Evolutionary conservation across 2,888 invertebrate species (phyloP).

Genomic region (Azorinus chamasolen): DNA sequence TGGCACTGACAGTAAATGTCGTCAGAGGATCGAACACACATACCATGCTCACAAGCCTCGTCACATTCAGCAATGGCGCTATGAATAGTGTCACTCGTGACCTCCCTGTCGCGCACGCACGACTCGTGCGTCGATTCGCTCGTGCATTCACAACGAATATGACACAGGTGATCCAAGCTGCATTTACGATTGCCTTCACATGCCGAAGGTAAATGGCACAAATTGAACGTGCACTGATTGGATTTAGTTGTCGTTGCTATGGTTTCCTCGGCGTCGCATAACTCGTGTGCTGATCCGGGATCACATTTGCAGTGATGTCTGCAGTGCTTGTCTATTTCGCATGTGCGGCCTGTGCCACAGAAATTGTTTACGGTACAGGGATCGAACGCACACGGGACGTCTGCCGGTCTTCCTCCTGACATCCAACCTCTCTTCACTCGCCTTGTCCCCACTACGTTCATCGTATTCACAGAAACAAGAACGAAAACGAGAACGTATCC

Average conservation of each 20-base stretch:
- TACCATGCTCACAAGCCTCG: not conserved
- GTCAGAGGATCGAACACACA: not conserved
- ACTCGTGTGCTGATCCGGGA: conserved; percentile 12
- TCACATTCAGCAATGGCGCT: not conserved
- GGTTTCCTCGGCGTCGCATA: conserved; percentile 8
- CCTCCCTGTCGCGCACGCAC: not conserved
- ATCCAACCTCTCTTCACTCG: conserved; percentile 2
- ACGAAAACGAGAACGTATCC: no score
- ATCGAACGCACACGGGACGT: conserved; percentile 33
- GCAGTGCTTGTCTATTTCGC: conserved; percentile 35
- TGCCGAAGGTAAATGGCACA: conserved; percentile 24
- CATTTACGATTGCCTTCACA: conserved; percentile 31
- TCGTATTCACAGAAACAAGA: no score
- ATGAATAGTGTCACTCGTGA: not conserved
- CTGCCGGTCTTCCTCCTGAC: conserved; percentile 4
- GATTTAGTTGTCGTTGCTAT: conserved; percentile 15
- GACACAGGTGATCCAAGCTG: conserved; percentile 13
- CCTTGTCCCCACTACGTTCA: not conserved
- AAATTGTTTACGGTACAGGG: conserved; percentile 38
- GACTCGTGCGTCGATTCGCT: conserved; percentile 23
- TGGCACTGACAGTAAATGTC: not conserved
- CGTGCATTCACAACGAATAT: conserved; percentile 24
- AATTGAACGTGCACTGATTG: conserved; percentile 28
- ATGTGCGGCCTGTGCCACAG: conserved; percentile 36
- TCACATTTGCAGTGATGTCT: conserved; percentile 33